Evolutionary conservation across 2,113 vertebrate species (phyloP).

Genomic region (Shinisaurus crocodilurus): DNA sequence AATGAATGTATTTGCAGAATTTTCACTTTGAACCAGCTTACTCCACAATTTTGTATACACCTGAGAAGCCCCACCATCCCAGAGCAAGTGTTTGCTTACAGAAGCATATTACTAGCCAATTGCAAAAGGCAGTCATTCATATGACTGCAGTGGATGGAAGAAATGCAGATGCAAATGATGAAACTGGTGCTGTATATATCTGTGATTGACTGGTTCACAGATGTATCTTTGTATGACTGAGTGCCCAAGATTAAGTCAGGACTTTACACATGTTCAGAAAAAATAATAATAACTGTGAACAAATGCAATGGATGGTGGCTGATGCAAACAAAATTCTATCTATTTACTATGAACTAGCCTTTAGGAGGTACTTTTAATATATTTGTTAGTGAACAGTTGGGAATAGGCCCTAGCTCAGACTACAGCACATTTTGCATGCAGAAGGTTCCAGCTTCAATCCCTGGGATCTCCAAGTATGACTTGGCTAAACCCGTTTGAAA

Average conservation of each 20-base stretch:
- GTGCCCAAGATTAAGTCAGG: background rate
- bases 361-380: background rate
- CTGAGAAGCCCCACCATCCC: background rate
- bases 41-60: background rate
- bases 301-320: background rate
- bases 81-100: too few species aligned
- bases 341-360: background rate
- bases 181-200: background rate
- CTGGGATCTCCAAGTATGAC: background rate
- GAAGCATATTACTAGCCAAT: background rate
- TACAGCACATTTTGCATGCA: background rate
- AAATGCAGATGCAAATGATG: background rate
- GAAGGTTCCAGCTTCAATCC: background rate
- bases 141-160: background rate
- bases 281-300: too few species aligned
- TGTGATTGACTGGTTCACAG: background rate
- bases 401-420: background rate
- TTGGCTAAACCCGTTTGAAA: background rate
- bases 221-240: background rate
- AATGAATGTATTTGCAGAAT: background rate
- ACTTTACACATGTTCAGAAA: background rate
- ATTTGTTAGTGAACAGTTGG: background rate
- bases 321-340: background rate
- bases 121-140: background rate
- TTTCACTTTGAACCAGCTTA: background rate